phyloP scores from a whole-genome alignment of 1,140 invertebrate genomes.

The Gryllus bimaculatus region DNA sequence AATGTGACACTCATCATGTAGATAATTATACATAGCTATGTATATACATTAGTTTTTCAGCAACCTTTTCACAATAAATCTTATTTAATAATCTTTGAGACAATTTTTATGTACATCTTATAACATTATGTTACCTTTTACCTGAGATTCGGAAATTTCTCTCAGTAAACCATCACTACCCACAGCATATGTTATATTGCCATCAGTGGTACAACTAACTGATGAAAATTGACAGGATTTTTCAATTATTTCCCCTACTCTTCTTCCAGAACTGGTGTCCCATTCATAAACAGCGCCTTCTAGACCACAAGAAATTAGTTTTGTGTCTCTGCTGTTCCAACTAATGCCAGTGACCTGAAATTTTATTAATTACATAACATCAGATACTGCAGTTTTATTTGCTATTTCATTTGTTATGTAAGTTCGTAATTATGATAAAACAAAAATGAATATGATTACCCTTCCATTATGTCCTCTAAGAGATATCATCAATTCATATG shows the following conservation, averaged over 20 bases:
- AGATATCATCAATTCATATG: conserved; percentile 38
- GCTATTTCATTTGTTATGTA: background rate
- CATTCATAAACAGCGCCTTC: conserved; percentile 89
- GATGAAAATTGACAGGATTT: conserved; percentile 57
- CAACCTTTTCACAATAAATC: too few relatives aligned
- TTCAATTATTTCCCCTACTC: conserved; percentile 66
- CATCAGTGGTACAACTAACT: conserved; percentile 47
- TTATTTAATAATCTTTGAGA: background rate
- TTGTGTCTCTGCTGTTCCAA: conserved; percentile 68
- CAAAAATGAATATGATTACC: conserved; percentile 6
- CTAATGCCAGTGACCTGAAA: conserved; percentile 39
- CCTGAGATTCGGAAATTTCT: conserved; percentile 61
- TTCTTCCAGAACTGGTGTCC: conserved; percentile 59
- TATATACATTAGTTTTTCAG: too few relatives aligned
- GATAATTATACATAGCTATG: too few relatives aligned
- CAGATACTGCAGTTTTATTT: background rate
- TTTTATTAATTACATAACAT: conserved; percentile 7
- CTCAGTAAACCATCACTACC: conserved; percentile 65
- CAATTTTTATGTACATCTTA: background rate
- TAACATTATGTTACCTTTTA: conserved; percentile 26
- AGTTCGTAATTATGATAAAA: too few relatives aligned
- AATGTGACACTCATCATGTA: too few relatives aligned
- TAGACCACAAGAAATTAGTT: conserved; percentile 65
- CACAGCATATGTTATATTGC: conserved; percentile 62
- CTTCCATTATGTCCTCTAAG: conserved; percentile 45